phyloP scores from a whole-genome alignment of 2,113 vertebrate genomes.

The Suncus etruscus region DNA sequence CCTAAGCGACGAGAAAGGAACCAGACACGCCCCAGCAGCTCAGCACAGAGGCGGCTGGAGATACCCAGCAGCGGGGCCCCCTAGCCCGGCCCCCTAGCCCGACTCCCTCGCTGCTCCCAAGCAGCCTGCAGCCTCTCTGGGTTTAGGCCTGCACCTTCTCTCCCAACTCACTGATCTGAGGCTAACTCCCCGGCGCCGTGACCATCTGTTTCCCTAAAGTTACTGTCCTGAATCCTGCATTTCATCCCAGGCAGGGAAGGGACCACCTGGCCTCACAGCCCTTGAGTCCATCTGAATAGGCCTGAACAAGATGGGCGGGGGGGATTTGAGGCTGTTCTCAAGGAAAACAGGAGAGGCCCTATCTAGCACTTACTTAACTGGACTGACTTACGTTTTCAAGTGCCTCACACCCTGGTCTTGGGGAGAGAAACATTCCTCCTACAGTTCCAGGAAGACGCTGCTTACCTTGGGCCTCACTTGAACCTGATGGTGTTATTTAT shows the following conservation, averaged over 20 bases:
- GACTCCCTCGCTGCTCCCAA: no score
- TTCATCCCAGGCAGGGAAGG: slow-evolving; percentile 57
- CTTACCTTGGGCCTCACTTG: slow-evolving; percentile 74
- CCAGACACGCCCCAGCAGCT: slow-evolving; percentile 85
- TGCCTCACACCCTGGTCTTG: slow-evolving; percentile 81
- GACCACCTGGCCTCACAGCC: slow-evolving; percentile 40
- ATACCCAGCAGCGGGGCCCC: slow-evolving; percentile 86
- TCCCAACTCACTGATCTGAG: slow-evolving; percentile 37
- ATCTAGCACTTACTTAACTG: slow-evolving; percentile 87
- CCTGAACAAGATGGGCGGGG: slow-evolving; percentile 63
- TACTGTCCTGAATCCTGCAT: slow-evolving; percentile 64
- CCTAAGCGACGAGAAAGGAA: slow-evolving; percentile 85
- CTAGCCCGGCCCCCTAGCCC: slow-evolving; percentile 66
- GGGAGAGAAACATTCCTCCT: slow-evolving; percentile 72
- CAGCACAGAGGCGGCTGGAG: slow-evolving; percentile 94
- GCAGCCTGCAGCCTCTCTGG: no score
- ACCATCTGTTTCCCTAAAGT: slow-evolving; percentile 67
- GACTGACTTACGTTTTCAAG: slow-evolving; percentile 64
- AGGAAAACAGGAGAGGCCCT: neutral
- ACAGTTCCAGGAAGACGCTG: slow-evolving; percentile 73
- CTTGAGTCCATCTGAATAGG: slow-evolving; percentile 69
- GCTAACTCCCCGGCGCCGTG: slow-evolving; percentile 61
- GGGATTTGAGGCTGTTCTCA: slow-evolving; percentile 69
- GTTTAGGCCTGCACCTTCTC: neutral
- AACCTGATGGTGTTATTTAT: slow-evolving; percentile 85